These are phyloP conservation scores for Chloebia gouldiae DNA, from an alignment of 2,113 vertebrate species.

Conservation along the genomic window DNA sequence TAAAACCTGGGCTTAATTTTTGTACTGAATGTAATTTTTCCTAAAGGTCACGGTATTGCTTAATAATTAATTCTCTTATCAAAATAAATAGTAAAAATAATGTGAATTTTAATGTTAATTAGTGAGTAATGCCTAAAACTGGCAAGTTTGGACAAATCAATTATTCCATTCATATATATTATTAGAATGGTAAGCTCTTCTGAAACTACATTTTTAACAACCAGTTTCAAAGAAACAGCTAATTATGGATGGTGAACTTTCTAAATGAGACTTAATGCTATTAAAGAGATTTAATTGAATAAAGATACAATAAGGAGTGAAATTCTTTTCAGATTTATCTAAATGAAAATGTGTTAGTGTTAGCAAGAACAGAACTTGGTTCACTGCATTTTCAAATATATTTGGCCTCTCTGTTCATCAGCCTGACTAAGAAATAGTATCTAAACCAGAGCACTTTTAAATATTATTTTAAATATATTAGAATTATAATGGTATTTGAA, in stretches of 20 bases:
- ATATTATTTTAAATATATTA: background rate
- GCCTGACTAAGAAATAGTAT: background rate
- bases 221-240: background rate
- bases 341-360: background rate
- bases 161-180: background rate
- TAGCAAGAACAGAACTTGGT: background rate
- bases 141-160: background rate
- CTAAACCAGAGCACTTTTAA: background rate
- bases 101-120: background rate
- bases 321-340: background rate
- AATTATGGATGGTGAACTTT: slow-evolving; percentile 28
- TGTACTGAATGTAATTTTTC: background rate
- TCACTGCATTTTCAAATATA: background rate
- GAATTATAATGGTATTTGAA: background rate
- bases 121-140: background rate
- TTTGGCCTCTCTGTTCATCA: background rate
- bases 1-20: background rate
- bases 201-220: background rate
- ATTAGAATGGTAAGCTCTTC: background rate
- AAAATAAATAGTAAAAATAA: background rate
- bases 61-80: background rate
- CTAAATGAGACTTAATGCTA: background rate
- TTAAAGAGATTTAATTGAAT: background rate
- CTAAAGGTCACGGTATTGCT: background rate
- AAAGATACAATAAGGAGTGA: background rate